Evolutionary conservation across 2,113 vertebrate genomes (phyloP).

Genomic region (Illadopsis cleaveri): DNA sequence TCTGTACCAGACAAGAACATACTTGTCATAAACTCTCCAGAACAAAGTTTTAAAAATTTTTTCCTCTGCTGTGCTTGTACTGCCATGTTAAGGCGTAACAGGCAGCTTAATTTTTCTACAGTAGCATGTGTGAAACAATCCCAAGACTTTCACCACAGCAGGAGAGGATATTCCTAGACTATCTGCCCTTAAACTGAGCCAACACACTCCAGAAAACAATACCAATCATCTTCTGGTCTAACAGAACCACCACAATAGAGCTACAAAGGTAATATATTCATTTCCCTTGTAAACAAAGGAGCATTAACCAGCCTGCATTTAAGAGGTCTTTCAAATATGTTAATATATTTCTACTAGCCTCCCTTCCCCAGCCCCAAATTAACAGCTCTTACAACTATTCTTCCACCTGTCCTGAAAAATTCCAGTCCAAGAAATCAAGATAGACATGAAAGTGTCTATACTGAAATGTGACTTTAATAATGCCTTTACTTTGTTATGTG

Average conservation of each 20-base stretch:
- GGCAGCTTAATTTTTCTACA: not conserved
- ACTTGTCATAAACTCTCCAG: not conserved
- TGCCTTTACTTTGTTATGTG: constrained; percentile 6
- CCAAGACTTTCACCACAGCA: not conserved
- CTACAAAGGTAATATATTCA: not conserved
- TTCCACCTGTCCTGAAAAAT: not conserved
- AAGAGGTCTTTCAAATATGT: not conserved
- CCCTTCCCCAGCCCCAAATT: not conserved
- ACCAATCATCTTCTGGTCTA: not conserved
- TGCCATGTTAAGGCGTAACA: not conserved
- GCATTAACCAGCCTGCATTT: not conserved
- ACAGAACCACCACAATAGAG: not conserved
- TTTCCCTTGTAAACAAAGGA: not conserved
- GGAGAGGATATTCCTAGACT: not conserved
- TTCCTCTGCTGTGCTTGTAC: not conserved
- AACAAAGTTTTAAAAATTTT: fast-evolving
- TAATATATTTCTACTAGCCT: not conserved
- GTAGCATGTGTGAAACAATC: not conserved
- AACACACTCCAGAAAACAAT: not conserved
- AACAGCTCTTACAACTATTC: not conserved
- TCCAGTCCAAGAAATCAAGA: not conserved
- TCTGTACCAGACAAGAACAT: not conserved
- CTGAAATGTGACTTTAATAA: not conserved
- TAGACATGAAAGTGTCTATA: not conserved
- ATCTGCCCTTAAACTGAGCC: not conserved